Percentiles rank a stretch among this genome's conserved stretches.
Evolutionary conservation across 2,797 vertebrate genomes (phyloP).

Genomic region (Clarias pachynema): DNA sequence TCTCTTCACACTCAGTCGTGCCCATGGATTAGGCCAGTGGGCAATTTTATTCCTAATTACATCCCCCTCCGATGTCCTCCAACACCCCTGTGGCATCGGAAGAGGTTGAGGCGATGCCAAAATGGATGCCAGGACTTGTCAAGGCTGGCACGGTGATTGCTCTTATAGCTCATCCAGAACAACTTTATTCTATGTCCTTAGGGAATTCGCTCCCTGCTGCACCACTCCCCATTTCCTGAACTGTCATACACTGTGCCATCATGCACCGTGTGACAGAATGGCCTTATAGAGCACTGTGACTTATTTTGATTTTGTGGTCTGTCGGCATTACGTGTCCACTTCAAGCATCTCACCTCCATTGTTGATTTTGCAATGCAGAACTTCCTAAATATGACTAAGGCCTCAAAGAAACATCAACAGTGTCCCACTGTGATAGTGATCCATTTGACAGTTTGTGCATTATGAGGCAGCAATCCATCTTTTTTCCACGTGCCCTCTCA

Average conservation of each 20-base stretch:
- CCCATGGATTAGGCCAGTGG: constrained; percentile 69
- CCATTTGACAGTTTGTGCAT: constrained; percentile 45
- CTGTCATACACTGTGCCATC: constrained; percentile 55
- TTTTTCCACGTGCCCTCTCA: constrained; percentile 42
- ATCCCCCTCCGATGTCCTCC: constrained; percentile 68
- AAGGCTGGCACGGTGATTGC: constrained; percentile 64
- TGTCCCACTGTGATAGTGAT: constrained; percentile 24
- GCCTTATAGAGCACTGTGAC: constrained; percentile 46
- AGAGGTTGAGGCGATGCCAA: constrained; percentile 65
- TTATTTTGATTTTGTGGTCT: constrained; percentile 29
- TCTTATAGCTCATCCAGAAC: constrained; percentile 62
- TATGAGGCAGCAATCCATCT: constrained; percentile 50
- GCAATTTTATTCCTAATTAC: constrained; percentile 67
- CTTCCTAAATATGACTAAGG: constrained; percentile 30
- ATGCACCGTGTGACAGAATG: constrained; percentile 64
- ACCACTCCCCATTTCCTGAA: constrained; percentile 53
- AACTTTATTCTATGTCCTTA: constrained; percentile 68
- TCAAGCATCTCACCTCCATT: constrained; percentile 5
- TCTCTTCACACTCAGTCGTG: constrained; percentile 65
- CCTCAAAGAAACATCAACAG: constrained; percentile 28
- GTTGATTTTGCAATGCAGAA: constrained; percentile 32
- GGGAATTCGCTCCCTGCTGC: constrained; percentile 52
- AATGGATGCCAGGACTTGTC: constrained; percentile 72
- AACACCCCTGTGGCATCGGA: constrained; percentile 63
- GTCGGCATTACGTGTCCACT: constrained; percentile 15